Conservation (phyloP, 2,888 invertebrate species). For the Antitype chi region DNA sequence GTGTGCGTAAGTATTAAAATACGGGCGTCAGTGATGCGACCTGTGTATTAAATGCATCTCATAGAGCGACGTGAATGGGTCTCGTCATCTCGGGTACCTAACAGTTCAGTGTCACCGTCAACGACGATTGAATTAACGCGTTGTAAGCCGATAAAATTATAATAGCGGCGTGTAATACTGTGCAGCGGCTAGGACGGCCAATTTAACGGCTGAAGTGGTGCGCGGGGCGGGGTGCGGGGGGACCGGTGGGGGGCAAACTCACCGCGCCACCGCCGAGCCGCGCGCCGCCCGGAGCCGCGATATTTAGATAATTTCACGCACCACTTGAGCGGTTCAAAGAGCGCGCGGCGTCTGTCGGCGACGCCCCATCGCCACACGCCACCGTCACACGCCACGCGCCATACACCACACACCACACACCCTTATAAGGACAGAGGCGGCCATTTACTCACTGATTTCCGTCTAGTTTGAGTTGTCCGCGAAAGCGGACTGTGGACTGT, state of each 20-base stretch:
- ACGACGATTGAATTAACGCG: constrained; percentile 31
- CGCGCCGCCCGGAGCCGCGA: constrained; percentile 27
- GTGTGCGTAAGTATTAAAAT: neutral
- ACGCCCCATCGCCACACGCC: neutral
- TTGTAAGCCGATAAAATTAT: constrained; percentile 32
- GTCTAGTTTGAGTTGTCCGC: neutral
- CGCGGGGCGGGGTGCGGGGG: neutral
- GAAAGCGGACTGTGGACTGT: no score
- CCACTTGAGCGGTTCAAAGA: constrained; percentile 57
- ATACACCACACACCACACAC: neutral
- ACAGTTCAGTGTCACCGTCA: neutral
- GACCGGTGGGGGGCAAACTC: neutral
- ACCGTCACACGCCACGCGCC: neutral
- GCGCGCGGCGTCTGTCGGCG: constrained; percentile 28
- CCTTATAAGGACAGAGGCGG: neutral
- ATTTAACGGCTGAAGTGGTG: constrained; percentile 48
- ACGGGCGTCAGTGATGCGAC: neutral
- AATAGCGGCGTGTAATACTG: constrained; percentile 38
- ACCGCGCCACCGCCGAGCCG: neutral
- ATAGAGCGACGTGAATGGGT: neutral
- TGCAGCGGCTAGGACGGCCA: constrained; percentile 43
- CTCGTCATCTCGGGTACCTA: constrained; percentile 5
- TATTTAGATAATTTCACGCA: constrained; percentile 60
- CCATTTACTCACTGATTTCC: constrained; percentile 7
- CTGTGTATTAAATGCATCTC: neutral